Percentiles rank a stretch among this genome's conserved stretches.
These are phyloP conservation scores for Myrmecobius fasciatus DNA, from an alignment of 2,113 vertebrate species.

Conservation along the genomic window DNA sequence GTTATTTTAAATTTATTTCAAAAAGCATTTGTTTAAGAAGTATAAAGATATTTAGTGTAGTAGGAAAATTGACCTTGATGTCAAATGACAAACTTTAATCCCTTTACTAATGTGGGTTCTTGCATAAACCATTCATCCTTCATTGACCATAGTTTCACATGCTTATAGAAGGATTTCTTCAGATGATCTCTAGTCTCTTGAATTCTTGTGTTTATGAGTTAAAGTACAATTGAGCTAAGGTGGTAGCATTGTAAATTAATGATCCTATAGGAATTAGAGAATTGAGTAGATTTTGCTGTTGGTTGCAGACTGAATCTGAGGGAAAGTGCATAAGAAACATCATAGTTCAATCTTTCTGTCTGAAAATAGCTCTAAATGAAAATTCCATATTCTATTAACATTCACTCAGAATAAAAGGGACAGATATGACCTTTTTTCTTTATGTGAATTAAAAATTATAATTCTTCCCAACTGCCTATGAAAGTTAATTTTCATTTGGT, in stretches of 20 bases:
- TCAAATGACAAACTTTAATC: neutral
- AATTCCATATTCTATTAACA: neutral
- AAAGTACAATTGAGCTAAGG: neutral
- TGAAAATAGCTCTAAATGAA: conserved; percentile 6
- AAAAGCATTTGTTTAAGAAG: neutral
- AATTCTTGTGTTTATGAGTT: neutral
- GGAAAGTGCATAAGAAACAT: neutral
- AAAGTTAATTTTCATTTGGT: conserved; percentile 32
- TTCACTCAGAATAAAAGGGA: neutral
- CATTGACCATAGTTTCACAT: neutral
- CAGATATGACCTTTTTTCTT: neutral
- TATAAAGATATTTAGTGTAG: neutral
- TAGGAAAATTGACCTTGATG: neutral
- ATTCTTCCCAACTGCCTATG: neutral
- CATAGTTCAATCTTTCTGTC: neutral
- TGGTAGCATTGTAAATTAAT: neutral
- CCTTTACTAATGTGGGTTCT: neutral
- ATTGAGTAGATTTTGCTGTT: neutral
- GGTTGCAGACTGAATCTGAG: neutral
- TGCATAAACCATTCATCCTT: neutral
- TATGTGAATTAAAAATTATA: conserved; percentile 33
- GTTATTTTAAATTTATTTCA: neutral
- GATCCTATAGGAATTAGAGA: neutral
- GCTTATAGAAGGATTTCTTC: neutral
- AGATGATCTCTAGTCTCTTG: neutral